Percentiles rank a stretch among this genome's conserved stretches.
These are phyloP conservation scores for Coccyzus lansbergi DNA, from an alignment of 2,797 vertebrate genomes.

Conservation along the genomic window DNA sequence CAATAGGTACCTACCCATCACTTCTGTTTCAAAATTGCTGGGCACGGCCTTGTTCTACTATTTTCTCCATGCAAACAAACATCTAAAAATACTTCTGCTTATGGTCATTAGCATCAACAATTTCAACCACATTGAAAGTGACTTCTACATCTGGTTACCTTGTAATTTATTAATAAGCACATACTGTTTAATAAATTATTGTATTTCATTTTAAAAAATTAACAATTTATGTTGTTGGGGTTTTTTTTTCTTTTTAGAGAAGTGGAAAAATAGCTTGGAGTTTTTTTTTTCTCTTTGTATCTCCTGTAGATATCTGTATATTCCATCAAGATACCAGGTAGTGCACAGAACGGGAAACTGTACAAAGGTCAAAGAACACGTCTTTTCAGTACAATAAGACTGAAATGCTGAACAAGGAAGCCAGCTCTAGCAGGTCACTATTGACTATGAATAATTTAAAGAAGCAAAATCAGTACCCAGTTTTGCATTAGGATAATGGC, in stretches of 20 bases:
- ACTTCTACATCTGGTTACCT: slow-evolving; percentile 25
- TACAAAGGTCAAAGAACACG: neutral
- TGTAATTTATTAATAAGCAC: slow-evolving; percentile 42
- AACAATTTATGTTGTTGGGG: slow-evolving; percentile 29
- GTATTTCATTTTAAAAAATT: neutral
- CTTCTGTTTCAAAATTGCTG: slow-evolving; percentile 32
- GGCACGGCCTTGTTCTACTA: neutral
- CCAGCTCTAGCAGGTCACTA: neutral
- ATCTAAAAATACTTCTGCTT: slow-evolving; percentile 58
- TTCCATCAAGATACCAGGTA: neutral
- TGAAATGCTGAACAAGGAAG: neutral
- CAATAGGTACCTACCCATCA: slow-evolving; percentile 37
- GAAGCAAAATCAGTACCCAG: neutral
- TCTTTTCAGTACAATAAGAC: neutral
- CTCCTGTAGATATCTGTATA: neutral
- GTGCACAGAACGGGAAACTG: neutral
- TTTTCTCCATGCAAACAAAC: slow-evolving; percentile 56
- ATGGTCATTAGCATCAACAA: slow-evolving; percentile 31
- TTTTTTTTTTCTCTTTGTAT: neutral
- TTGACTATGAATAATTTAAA: slow-evolving; percentile 14
- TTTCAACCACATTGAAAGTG: slow-evolving; percentile 35
- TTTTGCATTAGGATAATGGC: neutral
- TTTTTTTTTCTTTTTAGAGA: neutral
- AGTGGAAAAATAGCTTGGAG: neutral
- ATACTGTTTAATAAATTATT: slow-evolving; percentile 29